These are phyloP conservation scores for Caenorhabditis briggsae DNA, from an alignment of 1,140 invertebrate genomes.

Conservation along the genomic window DNA sequence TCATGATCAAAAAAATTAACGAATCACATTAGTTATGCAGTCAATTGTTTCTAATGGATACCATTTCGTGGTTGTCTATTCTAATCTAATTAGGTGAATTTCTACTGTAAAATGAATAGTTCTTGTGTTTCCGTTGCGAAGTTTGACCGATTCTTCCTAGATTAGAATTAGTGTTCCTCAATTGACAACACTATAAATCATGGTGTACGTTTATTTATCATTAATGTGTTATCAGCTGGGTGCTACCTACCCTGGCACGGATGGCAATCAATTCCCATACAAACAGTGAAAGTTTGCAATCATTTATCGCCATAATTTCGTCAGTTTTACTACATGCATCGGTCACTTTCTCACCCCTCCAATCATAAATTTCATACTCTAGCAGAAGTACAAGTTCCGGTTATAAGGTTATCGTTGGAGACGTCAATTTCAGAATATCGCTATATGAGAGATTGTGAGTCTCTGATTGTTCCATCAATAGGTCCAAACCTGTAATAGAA, in stretches of 20 bases:
- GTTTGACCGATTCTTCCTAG: background rate
- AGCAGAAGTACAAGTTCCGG: background rate
- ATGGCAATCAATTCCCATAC: background rate
- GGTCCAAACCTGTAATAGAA: no score
- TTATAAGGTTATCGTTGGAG: background rate
- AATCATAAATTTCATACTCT: background rate
- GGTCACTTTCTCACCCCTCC: background rate
- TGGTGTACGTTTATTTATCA: background rate
- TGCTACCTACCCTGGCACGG: background rate
- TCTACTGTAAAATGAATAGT: no score
- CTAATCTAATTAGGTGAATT: no score
- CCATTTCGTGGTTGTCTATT: background rate
- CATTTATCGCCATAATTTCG: background rate
- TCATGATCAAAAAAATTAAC: no score
- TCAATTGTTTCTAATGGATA: constrained; percentile 44
- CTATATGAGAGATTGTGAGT: no score
- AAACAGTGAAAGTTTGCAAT: constrained; percentile 17
- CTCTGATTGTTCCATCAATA: no score
- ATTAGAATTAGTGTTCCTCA: background rate
- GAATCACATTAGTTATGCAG: constrained; percentile 21
- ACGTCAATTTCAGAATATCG: no score
- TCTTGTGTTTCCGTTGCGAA: background rate
- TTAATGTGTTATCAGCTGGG: background rate
- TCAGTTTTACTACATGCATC: constrained; percentile 2
- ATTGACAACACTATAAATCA: constrained; percentile 9